Conservation (phyloP, 2,888 invertebrate genomes). For the Parnassius glacialis region DNA sequence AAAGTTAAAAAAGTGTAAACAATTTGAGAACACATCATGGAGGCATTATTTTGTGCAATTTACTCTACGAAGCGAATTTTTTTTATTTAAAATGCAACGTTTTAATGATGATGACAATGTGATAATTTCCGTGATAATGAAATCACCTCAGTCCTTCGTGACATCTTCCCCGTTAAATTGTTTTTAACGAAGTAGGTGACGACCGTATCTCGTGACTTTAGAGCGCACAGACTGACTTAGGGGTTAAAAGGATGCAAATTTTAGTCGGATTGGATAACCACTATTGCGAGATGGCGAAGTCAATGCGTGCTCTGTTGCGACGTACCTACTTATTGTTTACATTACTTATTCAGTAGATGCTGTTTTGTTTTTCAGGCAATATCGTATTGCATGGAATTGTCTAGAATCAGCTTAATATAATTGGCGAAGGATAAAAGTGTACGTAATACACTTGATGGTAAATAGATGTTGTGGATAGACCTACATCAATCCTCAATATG, state of each 20-base stretch:
- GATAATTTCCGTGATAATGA: too few species aligned
- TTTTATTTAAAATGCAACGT: too few species aligned
- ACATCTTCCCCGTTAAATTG: not conserved
- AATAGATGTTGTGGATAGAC: too few species aligned
- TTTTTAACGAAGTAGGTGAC: not conserved
- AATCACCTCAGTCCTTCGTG: too few species aligned
- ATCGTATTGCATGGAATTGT: not conserved
- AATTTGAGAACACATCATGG: too few species aligned
- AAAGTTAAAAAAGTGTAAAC: too few species aligned
- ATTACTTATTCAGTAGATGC: conserved; percentile 1
- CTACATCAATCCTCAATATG: too few species aligned
- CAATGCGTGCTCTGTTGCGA: conserved; percentile 9
- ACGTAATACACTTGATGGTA: too few species aligned
- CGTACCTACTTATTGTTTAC: conserved; percentile 8
- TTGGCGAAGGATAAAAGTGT: too few species aligned
- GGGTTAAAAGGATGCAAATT: conserved; percentile 25
- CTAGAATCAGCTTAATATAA: not conserved
- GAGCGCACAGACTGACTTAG: conserved; percentile 9
- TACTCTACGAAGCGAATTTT: too few species aligned
- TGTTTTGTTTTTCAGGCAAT: conserved; percentile 1
- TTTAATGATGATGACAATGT: too few species aligned
- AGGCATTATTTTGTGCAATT: too few species aligned
- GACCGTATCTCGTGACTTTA: not conserved
- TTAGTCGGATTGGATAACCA: conserved; percentile 18
- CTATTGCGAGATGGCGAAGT: not conserved